Percentiles rank a stretch among this genome's conserved stretches.
phyloP scores from a whole-genome alignment of 2,888 invertebrate genomes.

The Archaeoteleia sp. region DNA sequence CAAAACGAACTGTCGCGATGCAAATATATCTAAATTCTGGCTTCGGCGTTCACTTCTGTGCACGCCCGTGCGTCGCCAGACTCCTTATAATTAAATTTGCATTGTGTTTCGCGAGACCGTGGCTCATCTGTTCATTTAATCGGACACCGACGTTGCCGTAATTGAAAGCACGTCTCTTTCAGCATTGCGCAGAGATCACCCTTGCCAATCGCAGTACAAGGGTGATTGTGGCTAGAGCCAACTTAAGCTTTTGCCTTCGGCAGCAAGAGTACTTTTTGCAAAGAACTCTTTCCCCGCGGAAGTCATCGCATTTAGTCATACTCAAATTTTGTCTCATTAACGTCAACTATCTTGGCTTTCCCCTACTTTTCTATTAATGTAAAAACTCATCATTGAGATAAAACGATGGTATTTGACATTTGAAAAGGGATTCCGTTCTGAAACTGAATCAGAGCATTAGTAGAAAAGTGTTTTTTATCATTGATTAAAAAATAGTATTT shows the following conservation, averaged over 20 bases:
- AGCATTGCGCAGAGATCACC: slow-evolving; percentile 29
- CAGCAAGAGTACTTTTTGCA: neutral
- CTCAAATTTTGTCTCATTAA: no score
- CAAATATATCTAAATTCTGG: slow-evolving; percentile 61
- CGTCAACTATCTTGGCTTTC: no score
- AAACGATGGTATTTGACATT: no score
- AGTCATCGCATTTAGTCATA: no score
- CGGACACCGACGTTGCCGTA: slow-evolving; percentile 69
- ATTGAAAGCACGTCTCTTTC: slow-evolving; percentile 71
- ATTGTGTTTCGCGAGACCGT: slow-evolving; percentile 62
- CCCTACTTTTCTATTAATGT: no score
- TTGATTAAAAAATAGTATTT: no score
- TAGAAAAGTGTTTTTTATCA: no score
- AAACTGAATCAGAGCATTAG: no score
- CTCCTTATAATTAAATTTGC: slow-evolving; percentile 70
- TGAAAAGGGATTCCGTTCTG: no score
- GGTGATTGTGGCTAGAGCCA: slow-evolving; percentile 4
- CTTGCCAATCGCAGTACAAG: slow-evolving; percentile 15
- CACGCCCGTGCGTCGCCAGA: slow-evolving; percentile 24
- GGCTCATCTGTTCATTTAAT: slow-evolving; percentile 69
- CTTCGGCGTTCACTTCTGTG: slow-evolving; percentile 17
- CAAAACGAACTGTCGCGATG: slow-evolving; percentile 70
- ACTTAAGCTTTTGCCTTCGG: neutral
- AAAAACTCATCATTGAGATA: no score
- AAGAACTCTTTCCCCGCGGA: neutral